A percentile compares a stretch with the other conserved stretches of the same genome.
Evolutionary conservation across 1,140 invertebrate genomes (phyloP).

Genomic region (Drosophila chauvacae): DNA sequence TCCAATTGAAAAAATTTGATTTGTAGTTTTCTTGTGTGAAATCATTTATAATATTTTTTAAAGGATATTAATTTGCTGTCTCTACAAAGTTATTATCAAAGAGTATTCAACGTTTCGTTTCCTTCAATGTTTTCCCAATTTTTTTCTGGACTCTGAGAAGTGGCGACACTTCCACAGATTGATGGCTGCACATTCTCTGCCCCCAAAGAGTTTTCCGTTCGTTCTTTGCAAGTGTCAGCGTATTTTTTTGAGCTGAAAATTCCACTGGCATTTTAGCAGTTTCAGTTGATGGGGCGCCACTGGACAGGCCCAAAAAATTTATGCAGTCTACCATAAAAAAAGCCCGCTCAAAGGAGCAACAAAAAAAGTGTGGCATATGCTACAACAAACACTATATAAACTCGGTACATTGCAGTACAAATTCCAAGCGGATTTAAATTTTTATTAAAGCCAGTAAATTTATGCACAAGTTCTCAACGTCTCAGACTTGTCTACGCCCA

Average conservation of each 20-base stretch:
- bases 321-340: constrained; percentile 44
- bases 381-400: not conserved
- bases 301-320: constrained; percentile 68
- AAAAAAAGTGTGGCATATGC: constrained; percentile 48
- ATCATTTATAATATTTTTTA: not conserved
- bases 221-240: constrained; percentile 42
- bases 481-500: constrained; percentile 33
- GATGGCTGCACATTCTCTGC: constrained; percentile 55
- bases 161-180: constrained; percentile 64
- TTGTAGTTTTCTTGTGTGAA: too few relatives aligned
- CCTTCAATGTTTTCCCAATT: not conserved
- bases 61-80: not conserved
- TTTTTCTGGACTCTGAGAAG: constrained; percentile 14
- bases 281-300: constrained; percentile 74
- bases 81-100: not conserved
- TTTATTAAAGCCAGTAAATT: constrained; percentile 52
- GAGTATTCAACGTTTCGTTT: not conserved
- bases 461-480: constrained; percentile 55
- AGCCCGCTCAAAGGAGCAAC: constrained; percentile 30
- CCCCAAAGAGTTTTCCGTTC: constrained; percentile 14
- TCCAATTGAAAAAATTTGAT: not conserved
- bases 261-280: constrained; percentile 12
- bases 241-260: constrained; percentile 29
- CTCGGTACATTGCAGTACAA: constrained; percentile 10
- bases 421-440: constrained; percentile 38